A percentile compares a stretch with the other conserved stretches of the same genome.
These are phyloP conservation scores for Phenganax stokvisi DNA, from an alignment of 92 coral and sea anemone species.

Conservation along the genomic window DNA sequence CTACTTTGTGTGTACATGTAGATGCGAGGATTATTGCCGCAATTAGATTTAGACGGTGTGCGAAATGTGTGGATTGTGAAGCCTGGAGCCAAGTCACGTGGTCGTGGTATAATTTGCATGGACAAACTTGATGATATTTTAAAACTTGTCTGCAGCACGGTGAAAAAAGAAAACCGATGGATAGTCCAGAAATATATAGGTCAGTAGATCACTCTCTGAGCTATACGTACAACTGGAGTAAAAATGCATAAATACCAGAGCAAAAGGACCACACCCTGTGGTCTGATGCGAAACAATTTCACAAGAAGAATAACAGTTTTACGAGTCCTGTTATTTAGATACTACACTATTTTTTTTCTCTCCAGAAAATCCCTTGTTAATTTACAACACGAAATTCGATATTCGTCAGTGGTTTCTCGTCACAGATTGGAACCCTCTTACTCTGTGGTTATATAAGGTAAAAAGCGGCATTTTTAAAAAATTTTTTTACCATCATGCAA, in stretches of 20 bases:
- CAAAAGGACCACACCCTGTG: too few relatives aligned
- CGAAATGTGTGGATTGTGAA: conserved; percentile 93
- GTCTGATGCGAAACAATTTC: too few relatives aligned
- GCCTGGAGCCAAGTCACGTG: conserved; percentile 99
- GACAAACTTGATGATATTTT: conserved; percentile 84
- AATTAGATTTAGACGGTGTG: conserved; percentile 78
- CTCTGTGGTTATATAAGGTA: conserved; percentile 97
- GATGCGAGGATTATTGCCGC: conserved; percentile 77
- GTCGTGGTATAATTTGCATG: conserved; percentile 96
- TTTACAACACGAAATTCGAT: conserved; percentile 87
- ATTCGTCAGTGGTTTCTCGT: conserved; percentile 98
- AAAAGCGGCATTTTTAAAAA: background rate
- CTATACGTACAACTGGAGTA: background rate
- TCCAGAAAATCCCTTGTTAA: conserved; percentile 79
- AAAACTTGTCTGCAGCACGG: conserved; percentile 70
- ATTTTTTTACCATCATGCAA: background rate
- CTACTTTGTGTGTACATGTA: background rate
- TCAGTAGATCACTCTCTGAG: conserved; percentile 25
- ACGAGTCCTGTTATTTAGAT: background rate
- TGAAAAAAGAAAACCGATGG: conserved; percentile 87
- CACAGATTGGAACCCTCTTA: conserved; percentile 97
- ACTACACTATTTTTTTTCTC: background rate
- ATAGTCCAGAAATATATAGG: conserved; percentile 97
- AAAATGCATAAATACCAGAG: too few relatives aligned
- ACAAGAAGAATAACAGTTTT: too few relatives aligned